Evolutionary conservation across 1,140 invertebrate genomes (phyloP).

Genomic region (Dendrolimus punctatus): DNA sequence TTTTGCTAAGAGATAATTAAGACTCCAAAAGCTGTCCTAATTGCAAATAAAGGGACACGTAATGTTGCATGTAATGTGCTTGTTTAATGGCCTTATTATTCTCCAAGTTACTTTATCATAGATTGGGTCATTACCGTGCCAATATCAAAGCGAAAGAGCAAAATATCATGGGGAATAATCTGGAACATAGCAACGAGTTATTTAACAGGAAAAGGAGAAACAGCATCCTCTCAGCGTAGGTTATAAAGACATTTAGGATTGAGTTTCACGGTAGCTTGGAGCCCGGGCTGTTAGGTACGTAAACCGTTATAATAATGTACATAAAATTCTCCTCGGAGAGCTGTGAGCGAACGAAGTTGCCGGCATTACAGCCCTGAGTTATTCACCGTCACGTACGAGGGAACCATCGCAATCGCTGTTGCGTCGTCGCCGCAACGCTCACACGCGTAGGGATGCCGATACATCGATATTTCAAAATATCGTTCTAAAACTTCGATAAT

Average conservation of each 20-base stretch:
- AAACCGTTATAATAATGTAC: conserved; percentile 33
- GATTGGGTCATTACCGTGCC: too few relatives aligned
- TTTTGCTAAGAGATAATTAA: too few relatives aligned
- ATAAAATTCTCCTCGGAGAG: conserved; percentile 34
- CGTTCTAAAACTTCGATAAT: too few relatives aligned
- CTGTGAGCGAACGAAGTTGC: conserved; percentile 26
- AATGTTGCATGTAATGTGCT: too few relatives aligned
- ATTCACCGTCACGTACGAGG: conserved; percentile 37
- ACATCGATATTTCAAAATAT: too few relatives aligned
- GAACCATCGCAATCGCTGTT: conserved; percentile 13
- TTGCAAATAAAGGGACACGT: too few relatives aligned
- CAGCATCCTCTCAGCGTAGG: conserved; percentile 19
- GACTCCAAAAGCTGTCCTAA: too few relatives aligned
- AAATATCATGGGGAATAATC: too few relatives aligned
- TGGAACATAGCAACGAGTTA: too few relatives aligned
- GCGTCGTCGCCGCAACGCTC: conserved; percentile 10
- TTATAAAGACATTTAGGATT: conserved; percentile 30
- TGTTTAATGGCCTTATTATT: too few relatives aligned
- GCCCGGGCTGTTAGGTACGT: conserved; percentile 12
- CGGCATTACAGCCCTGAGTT: conserved; percentile 29
- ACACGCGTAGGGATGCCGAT: background rate
- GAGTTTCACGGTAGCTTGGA: conserved; percentile 17
- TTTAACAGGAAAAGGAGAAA: conserved; percentile 9
- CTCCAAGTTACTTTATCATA: too few relatives aligned
- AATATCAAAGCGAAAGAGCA: too few relatives aligned